Evolutionary conservation across 2,113 vertebrate genomes (phyloP), one percentile per base, ranked within the genome.

Genomic region (Mirounga angustirostris): DNA sequence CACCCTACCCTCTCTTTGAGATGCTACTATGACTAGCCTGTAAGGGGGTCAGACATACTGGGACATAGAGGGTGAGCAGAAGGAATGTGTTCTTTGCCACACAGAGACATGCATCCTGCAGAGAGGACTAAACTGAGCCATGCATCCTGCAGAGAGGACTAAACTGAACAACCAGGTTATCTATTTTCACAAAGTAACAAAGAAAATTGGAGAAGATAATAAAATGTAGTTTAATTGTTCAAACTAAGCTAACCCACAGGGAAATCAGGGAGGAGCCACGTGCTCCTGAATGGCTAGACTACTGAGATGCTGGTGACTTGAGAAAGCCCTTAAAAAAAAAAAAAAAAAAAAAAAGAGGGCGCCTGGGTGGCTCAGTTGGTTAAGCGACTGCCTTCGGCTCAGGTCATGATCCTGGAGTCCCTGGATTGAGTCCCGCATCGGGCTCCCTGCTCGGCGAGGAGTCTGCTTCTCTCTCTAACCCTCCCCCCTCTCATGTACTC

Each of bases 131-230:
- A 13, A 52, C 52, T 46, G 61, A 63, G 61, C 61, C 30, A 24
- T 16, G 26, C 13, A 46, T 33, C 12, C 43, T 74, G 7, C 46
- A 33, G 19, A 56, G 14, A 26, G 54, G 81, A 84, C 33, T 56
- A 46, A 52, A 50, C 2, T 78, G 30, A 93, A 85, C 30, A 56
- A 7, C 5, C 11, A 52, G 18, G 52, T n/a, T 59, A 80, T 40
- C 80, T 28, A n/a, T 69, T 74, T 73, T 74, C 59, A 85, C 1
- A 85, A 80, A 93, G 67, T 36, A 92, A 90, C 63, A 33, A 89
- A 33, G 21, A 85, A 71, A 73, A 52, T 0, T 24, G 4, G 15
- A 74, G 7, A 82, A 61, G 24, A 71, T 14, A 58, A 40, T 54
- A 5, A 83, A 52, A 5, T 76, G 19, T 58, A 92, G 36, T 14